Base-by-base conservation (phyloP, 2,113 vertebrate genomes). In the Holacanthus passer region DNA sequence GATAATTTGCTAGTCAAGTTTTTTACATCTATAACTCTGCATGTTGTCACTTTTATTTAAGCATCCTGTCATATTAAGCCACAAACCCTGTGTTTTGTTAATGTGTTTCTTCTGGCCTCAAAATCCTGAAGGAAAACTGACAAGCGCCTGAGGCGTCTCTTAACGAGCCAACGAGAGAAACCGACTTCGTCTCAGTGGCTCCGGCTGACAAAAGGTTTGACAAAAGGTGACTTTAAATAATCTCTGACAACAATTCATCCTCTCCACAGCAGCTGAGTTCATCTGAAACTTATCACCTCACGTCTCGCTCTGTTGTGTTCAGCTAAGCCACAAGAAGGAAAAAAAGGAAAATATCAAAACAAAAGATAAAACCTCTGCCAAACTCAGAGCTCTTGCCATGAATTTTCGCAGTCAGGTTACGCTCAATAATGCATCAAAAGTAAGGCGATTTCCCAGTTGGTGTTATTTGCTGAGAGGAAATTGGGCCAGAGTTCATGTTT, bases 401-500 rank as follows among this genome's bases (percentile, higher is more conserved):
- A 31, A 59, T 7, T 53, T 31, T 48, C 24, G 12, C 72, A 29
- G 60, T 81, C 75, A 64, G 58, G 43, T 80, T 81, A 10, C 45
- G 31, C 58, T 86, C 41, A 77, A 71, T 35, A 59, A 73, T 66
- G 52, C 35, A 78, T 72, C 53, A 65, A 77, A 84, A 80, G 27
- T 6, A 35, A 77, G 58, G 29, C 4, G 5, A 59, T 53, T 85
- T 77, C 62, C 73, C 55, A 37, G 55, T 75, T 48, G 60, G 37
- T 50, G 27, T 53, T 47, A 63, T 82, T 79, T 63, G 29, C 64
- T 0, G 41, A 32, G 37, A 75, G 72, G 45, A 85, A 53, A 63
- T 56, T 70, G 31, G 52, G 71, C 27, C 37, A 78, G 58, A 79
- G 82, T 76, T 83, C 20, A 39, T 47, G 79, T 80, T 84, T 77